Conservation (phyloP, 2,888 invertebrate species). For the Agrotis ipsilon region DNA sequence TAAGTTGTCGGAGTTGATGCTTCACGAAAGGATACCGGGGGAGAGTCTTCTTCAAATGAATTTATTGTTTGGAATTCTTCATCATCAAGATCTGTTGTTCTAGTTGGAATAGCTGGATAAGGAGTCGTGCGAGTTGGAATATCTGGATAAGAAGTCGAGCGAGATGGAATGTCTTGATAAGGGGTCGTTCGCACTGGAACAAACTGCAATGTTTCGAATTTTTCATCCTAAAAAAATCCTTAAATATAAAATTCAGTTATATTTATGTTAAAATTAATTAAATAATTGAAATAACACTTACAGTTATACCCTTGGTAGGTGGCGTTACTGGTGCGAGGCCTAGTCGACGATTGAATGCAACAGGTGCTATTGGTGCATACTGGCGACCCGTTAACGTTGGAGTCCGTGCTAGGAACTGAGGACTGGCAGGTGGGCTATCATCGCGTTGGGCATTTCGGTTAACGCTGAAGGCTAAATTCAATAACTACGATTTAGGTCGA, state of each 20-base stretch:
- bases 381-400: constrained; percentile 72
- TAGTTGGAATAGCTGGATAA: constrained; percentile 66
- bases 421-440: constrained; percentile 83
- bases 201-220: constrained; percentile 43
- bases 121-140: constrained; percentile 70
- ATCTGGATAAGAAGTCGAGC: constrained; percentile 64
- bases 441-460: constrained; percentile 74
- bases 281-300: constrained; percentile 64
- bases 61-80: constrained; percentile 62
- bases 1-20: constrained; percentile 56
- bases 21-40: constrained; percentile 22
- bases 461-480: constrained; percentile 31
- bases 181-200: constrained; percentile 70
- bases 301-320: constrained; percentile 66
- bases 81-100: constrained; percentile 57
- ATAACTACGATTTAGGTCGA: not conserved
- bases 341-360: constrained; percentile 76
- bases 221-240: constrained; percentile 39
- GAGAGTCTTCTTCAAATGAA: constrained; percentile 62
- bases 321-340: constrained; percentile 74
- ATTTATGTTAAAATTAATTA: not conserved
- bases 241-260: not conserved
- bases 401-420: constrained; percentile 78
- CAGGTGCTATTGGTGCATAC: constrained; percentile 83
- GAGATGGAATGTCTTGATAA: constrained; percentile 66